Percentiles rank a stretch among this genome's conserved stretches.
Evolutionary conservation across 2,888 invertebrate species (phyloP).

Genomic region (Prenolepis imparis): DNA sequence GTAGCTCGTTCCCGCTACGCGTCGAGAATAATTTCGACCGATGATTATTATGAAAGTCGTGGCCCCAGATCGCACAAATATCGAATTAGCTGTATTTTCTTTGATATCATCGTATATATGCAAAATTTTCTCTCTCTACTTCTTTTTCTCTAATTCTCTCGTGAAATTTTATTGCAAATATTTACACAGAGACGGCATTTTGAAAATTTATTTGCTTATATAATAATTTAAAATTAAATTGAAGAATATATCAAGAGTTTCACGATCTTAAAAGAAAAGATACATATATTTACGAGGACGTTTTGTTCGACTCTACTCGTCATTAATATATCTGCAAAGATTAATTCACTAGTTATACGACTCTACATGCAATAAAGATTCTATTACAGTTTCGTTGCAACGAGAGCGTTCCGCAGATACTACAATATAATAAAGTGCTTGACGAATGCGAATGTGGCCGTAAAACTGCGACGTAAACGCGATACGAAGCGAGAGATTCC

Average conservation of each 20-base stretch:
- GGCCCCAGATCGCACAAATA: conserved; percentile 10
- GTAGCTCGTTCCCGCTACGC: conserved; percentile 48
- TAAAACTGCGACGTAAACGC: conserved; percentile 41
- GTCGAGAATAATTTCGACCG: conserved; percentile 64
- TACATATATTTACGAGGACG: not conserved
- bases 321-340: conserved; percentile 57
- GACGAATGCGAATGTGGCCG: conserved; percentile 42
- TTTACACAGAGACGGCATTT: conserved; percentile 9
- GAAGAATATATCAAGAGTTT: not conserved
- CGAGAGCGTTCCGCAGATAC: conserved; percentile 26
- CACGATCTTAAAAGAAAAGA: conserved; percentile 2
- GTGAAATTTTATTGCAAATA: not conserved
- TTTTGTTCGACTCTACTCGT: conserved; percentile 46
- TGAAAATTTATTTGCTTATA: not conserved
- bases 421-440: conserved; percentile 42
- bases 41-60: conserved; percentile 48
- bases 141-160: conserved; percentile 5
- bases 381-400: conserved; percentile 13
- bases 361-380: conserved; percentile 30
- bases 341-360: conserved; percentile 51
- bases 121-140: not conserved
- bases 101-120: not conserved
- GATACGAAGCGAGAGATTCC: conserved; percentile 28
- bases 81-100: conserved; percentile 22
- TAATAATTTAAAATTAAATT: not conserved